Conservation (phyloP, 2,888 invertebrate genomes). For the Anoplius nigerrimus region DNA sequence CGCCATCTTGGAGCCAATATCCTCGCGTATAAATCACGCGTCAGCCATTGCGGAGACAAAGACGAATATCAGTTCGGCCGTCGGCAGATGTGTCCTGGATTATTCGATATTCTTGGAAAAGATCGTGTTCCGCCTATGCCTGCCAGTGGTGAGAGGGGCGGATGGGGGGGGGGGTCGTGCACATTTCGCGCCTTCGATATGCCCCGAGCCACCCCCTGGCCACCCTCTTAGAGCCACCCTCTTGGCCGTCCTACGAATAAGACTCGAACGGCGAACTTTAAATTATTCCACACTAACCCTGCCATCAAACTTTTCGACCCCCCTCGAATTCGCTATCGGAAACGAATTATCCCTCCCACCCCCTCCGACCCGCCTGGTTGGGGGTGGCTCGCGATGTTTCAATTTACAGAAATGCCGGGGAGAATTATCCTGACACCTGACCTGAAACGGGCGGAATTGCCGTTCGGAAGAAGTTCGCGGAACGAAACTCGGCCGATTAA, state of each 20-base stretch:
- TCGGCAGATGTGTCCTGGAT: conserved; percentile 55
- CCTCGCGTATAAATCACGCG: conserved; percentile 61
- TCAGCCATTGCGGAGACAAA: conserved; percentile 60
- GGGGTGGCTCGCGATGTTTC: conserved; percentile 7
- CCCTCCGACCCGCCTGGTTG: neutral
- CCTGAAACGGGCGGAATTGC: conserved; percentile 14
- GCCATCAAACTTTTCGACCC: neutral
- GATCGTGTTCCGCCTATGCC: conserved; percentile 29
- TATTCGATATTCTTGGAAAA: conserved; percentile 47
- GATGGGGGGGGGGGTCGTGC: conserved; percentile 18
- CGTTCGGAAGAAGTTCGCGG: conserved; percentile 28
- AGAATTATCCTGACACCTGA: conserved; percentile 4
- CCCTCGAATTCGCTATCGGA: conserved; percentile 1
- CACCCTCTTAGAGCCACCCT: neutral
- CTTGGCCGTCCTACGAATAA: neutral
- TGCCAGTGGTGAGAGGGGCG: no score
- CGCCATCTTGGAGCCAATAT: conserved; percentile 65
- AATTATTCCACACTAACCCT: neutral
- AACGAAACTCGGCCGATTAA: conserved; percentile 32
- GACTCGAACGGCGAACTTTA: neutral
- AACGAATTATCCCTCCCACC: neutral
- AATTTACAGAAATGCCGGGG: conserved; percentile 1
- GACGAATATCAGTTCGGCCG: conserved; percentile 58
- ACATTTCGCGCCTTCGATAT: conserved; percentile 16
- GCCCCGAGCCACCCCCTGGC: neutral